Evolutionary conservation across 1,140 invertebrate genomes (phyloP), one percentile per base, ranked within the genome.

Genomic region (Penaeus vannamei): DNA sequence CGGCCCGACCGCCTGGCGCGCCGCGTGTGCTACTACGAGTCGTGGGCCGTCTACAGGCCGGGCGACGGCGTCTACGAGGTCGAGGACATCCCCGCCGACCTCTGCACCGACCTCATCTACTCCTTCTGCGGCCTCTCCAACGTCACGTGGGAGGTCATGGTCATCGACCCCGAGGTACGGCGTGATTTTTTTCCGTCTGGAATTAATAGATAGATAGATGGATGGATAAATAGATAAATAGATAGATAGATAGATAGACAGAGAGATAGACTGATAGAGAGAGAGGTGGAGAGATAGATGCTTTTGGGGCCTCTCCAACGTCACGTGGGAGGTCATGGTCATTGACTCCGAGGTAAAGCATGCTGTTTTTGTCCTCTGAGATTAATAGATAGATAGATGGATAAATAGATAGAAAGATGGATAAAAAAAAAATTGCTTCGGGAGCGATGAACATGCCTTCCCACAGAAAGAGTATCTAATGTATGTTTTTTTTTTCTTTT

Each of bases 141-240:
- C 79, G 62, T 61, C 53, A 81, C 79, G 14, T 17, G 79, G 79
- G 36, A 96, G 87, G 94, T 97, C 10, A 94, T 97, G 1, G 93
- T 97, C 2, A 95, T 98, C 20, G 97, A 98, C 92, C 95, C 95
- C 26, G 36, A 96, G 14, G 93, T 96, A 91, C 95, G 94, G 4
- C 8, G 0, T 42, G 36, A 4, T 42, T 42, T 42, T 42, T 42
- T 42, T 36, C 5, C 36, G 1, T 36, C 36, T 36, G 36, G 5
- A 5, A 36, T 36, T 1, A 36, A 36, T 36, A 36, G 36, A 36
- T 36, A 2, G 36, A 5, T 36, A 36, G 36, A 36, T 36, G 5
- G 5, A 36, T n/a, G 36, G 36, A 36, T 5, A 36, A 5, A 36
- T 36, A 36, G 36, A 36, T 36, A 36, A 5, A 36, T 36, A 36